Conservation (phyloP, 30 jellyfish, hydroid and myxozoan species). For the Rhopilema esculentum region DNA sequence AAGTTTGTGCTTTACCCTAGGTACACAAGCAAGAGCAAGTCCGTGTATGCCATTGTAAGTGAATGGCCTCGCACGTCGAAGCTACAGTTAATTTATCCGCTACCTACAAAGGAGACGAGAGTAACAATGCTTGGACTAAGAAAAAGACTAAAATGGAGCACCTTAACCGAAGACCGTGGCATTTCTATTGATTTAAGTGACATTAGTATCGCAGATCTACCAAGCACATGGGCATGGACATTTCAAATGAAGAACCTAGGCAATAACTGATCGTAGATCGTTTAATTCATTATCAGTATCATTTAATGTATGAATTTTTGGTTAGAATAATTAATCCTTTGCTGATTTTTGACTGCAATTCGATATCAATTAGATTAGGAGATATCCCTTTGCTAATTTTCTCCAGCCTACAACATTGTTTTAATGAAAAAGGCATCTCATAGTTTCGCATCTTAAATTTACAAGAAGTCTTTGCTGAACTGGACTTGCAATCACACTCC, state of each 20-base stretch:
- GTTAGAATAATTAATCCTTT: too few relatives aligned
- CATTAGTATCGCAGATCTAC: slow-evolving; percentile 44
- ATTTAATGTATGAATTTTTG: too few relatives aligned
- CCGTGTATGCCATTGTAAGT: slow-evolving; percentile 74
- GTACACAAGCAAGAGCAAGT: slow-evolving; percentile 65
- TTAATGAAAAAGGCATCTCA: too few relatives aligned
- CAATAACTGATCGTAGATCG: not conserved
- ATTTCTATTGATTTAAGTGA: slow-evolving; percentile 40
- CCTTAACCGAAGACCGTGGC: slow-evolving; percentile 45
- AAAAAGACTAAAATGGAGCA: slow-evolving; percentile 43
- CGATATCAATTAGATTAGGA: too few relatives aligned
- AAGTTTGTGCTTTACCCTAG: slow-evolving; percentile 39
- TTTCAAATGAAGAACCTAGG: slow-evolving; percentile 24
- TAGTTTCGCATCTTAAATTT: too few relatives aligned
- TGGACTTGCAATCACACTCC: too few relatives aligned
- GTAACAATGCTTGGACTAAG: slow-evolving; percentile 70
- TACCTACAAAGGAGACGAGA: slow-evolving; percentile 22
- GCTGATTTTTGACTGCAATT: too few relatives aligned
- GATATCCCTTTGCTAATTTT: too few relatives aligned
- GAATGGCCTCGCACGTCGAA: slow-evolving; percentile 72
- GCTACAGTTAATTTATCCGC: slow-evolving; percentile 61
- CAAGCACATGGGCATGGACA: slow-evolving; percentile 67
- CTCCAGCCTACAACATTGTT: too few relatives aligned
- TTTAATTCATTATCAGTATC: not conserved
- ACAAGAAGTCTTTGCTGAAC: too few relatives aligned